Evolutionary conservation across 2,888 invertebrate genomes (phyloP), one percentile per base, ranked within the genome.

Genomic region (Drosophila meridionalis): DNA sequence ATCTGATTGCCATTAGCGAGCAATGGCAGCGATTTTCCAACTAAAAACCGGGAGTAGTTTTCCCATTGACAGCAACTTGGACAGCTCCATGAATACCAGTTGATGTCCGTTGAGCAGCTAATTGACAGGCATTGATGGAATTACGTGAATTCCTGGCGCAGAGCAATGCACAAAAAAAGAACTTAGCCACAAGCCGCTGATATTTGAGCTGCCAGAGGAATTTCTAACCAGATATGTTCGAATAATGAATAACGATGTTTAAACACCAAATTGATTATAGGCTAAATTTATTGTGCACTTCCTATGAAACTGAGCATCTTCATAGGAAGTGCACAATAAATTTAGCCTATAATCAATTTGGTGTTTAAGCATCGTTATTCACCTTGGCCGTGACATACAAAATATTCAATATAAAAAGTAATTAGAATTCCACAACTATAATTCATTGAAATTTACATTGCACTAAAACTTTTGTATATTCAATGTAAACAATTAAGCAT

Each of bases 1-100:
- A 83, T 42, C 60, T 77, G 84, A n/a, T 81, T 74, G 45, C 68
- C 73, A 65, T 82, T 77, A 52, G 73, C 69, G 32, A 77, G 50
- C 20, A 78, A n/a, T 3, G 78, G 20, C 53, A 42, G 32, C n/a
- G 32, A 9, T 50, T 30, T 5, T 20, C 20, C n/a, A 32, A 20
- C 20, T 20, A 48, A 78, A 78, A 78, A 12, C 74, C 75, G 28
- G 77, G 77, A 64, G 75, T 12, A 47, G 61, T 52, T 50, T 69
- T 61, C 77, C 83, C 75, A 69, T 76, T 79, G 28, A 0, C 72
- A 59, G 65, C 73, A 47, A 58, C 7, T 7, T 14, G 14, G 14
- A 7, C 47, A 28, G 47, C 28, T 28, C 6, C 1, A 6, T 47
- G 45, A 45, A 45, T 47, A 7, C 47, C 47, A 28, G 26, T 4